phyloP scores from a whole-genome alignment of 64 coral and sea anemone species.

The Montipora cactus region DNA sequence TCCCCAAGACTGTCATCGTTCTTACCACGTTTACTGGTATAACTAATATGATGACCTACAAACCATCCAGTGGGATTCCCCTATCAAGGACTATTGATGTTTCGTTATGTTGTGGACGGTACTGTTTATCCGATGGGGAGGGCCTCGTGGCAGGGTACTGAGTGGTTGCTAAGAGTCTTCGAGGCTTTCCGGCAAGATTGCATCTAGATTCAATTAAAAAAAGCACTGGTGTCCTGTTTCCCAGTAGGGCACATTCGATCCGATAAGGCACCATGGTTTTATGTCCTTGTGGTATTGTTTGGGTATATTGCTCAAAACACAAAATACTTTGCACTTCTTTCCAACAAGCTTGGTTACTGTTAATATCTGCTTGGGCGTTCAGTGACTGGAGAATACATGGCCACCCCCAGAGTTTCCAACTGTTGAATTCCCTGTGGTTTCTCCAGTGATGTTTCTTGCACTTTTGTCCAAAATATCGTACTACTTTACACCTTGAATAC shows the following conservation, averaged over 20 bases:
- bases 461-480: slow-evolving; percentile 56
- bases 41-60: not conserved
- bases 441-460: slow-evolving; percentile 70
- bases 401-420: slow-evolving; percentile 4
- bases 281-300: not conserved
- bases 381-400: slow-evolving; percentile 27
- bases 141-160: not conserved
- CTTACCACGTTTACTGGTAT: not conserved
- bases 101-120: no score
- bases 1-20: not conserved
- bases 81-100: not conserved
- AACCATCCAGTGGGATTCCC: not conserved
- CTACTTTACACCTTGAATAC: slow-evolving; percentile 27
- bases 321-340: slow-evolving; percentile 32
- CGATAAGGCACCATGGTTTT: not conserved
- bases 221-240: slow-evolving; percentile 20
- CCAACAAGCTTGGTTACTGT: slow-evolving; percentile 44
- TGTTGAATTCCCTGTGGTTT: slow-evolving; percentile 52
- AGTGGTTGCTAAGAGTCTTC: not conserved
- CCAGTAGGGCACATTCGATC: slow-evolving; percentile 2
- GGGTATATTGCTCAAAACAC: no score
- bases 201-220: not conserved
- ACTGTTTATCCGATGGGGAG: no score
- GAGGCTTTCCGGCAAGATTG: not conserved
- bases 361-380: slow-evolving; percentile 45